A percentile compares a stretch with the other conserved stretches of the same genome.
phyloP scores from a whole-genome alignment of 2,797 vertebrate species.

The Sarcoramphus papa region DNA sequence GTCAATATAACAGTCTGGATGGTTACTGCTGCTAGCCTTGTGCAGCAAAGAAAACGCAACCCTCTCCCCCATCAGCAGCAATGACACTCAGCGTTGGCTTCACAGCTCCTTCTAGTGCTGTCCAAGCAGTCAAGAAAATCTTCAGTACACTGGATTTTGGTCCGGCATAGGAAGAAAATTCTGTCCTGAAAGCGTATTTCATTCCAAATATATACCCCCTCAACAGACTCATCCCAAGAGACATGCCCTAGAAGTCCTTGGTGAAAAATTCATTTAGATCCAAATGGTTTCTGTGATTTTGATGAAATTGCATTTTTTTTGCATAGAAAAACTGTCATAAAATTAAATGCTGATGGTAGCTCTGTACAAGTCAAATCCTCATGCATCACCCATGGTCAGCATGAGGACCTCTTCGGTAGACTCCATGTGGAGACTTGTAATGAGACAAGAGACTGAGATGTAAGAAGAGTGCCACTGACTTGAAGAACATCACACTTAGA shows the following conservation, averaged over 20 bases:
- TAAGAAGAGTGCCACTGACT: background rate
- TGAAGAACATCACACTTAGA: background rate
- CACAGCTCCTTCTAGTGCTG: background rate
- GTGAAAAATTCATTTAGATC: background rate
- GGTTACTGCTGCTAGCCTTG: background rate
- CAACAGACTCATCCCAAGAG: background rate
- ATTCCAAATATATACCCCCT: background rate
- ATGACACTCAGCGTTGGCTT: background rate
- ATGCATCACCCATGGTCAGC: background rate
- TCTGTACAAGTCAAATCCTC: background rate
- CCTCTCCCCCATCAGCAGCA: background rate
- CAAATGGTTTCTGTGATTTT: background rate
- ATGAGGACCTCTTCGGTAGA: background rate
- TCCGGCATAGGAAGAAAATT: background rate
- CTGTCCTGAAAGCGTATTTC: background rate
- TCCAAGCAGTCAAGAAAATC: background rate
- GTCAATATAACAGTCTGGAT: background rate
- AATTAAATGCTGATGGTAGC: background rate
- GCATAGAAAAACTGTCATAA: background rate
- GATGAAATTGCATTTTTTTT: background rate
- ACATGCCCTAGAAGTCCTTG: background rate
- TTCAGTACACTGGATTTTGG: background rate
- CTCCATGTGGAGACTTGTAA: background rate
- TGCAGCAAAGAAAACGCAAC: background rate
- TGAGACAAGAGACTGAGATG: background rate